phyloP scores from a whole-genome alignment of 2,113 vertebrate species.

The Rhagologus leucostigma region DNA sequence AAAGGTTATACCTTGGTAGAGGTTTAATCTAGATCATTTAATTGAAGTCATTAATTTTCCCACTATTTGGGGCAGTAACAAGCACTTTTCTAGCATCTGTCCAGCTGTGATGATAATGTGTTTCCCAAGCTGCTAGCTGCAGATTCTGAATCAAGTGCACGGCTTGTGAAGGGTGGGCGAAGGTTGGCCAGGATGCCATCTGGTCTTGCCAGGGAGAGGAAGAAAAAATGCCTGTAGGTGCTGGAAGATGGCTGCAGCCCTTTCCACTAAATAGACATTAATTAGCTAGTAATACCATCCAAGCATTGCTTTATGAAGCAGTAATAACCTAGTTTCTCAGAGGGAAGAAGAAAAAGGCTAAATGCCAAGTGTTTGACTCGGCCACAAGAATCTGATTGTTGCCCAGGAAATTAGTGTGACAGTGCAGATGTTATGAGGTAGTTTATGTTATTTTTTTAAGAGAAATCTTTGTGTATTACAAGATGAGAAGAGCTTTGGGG shows the following conservation, averaged over 20 bases:
- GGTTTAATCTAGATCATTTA: background rate
- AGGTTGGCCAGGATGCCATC: conserved; percentile 2
- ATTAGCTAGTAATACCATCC: background rate
- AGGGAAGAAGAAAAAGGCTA: background rate
- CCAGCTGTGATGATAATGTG: background rate
- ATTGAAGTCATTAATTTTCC: background rate
- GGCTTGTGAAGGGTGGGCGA: background rate
- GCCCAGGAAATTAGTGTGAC: background rate
- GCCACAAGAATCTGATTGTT: background rate
- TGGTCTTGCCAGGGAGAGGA: background rate
- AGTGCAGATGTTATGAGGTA: background rate
- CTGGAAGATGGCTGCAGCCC: background rate
- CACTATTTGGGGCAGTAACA: background rate
- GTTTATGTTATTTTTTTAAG: background rate
- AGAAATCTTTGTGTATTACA: background rate
- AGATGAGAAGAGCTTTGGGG: background rate
- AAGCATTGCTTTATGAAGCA: background rate
- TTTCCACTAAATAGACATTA: conserved; percentile 27
- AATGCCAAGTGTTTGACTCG: background rate
- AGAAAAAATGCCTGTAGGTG: background rate
- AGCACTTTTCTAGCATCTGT: background rate
- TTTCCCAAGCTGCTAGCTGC: background rate
- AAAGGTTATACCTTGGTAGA: background rate
- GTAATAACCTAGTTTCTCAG: background rate
- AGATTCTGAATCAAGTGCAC: background rate